A percentile compares a stretch with the other conserved stretches of the same genome.
phyloP scores from a whole-genome alignment of 2,888 invertebrate species.

The Lasius platythorax region DNA sequence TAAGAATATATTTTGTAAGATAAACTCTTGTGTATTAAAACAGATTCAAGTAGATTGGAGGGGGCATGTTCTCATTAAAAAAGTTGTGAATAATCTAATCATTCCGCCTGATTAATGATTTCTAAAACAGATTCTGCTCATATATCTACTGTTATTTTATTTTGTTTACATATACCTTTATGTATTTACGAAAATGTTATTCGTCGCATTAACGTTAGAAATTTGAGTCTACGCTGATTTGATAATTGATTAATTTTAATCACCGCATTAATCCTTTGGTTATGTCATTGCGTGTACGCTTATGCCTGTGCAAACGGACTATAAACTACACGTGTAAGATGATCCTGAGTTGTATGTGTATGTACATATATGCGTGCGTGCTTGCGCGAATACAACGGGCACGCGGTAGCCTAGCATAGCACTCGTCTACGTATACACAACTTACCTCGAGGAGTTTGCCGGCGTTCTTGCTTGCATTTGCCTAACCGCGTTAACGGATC shows the following conservation, averaged over 20 bases:
- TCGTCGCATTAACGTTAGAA: not conserved
- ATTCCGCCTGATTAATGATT: conserved; percentile 1
- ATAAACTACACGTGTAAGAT: conserved; percentile 64
- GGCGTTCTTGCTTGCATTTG: conserved; percentile 76
- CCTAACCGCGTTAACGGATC: conserved; percentile 79
- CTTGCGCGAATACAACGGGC: conserved; percentile 31
- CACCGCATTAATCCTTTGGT: conserved; percentile 28
- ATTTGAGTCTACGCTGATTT: conserved; percentile 11
- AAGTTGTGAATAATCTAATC: not conserved
- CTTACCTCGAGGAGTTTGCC: conserved; percentile 72
- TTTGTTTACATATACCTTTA: not conserved
- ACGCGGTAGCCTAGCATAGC: conserved; percentile 34
- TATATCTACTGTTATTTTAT: not conserved
- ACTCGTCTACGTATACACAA: conserved; percentile 61
- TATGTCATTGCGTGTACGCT: conserved; percentile 54
- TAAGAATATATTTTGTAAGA: not conserved
- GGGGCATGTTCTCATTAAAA: not conserved
- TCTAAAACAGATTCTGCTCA: not conserved
- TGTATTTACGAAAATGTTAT: not conserved
- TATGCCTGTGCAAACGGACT: conserved; percentile 50
- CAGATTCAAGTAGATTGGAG: not conserved
- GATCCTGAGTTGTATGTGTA: conserved; percentile 15
- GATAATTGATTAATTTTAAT: conserved; percentile 42
- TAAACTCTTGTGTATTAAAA: not conserved
- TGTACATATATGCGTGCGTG: conserved; percentile 34